Base-by-base conservation (phyloP, 2,888 invertebrate genomes). In the Eilema sororculum region DNA sequence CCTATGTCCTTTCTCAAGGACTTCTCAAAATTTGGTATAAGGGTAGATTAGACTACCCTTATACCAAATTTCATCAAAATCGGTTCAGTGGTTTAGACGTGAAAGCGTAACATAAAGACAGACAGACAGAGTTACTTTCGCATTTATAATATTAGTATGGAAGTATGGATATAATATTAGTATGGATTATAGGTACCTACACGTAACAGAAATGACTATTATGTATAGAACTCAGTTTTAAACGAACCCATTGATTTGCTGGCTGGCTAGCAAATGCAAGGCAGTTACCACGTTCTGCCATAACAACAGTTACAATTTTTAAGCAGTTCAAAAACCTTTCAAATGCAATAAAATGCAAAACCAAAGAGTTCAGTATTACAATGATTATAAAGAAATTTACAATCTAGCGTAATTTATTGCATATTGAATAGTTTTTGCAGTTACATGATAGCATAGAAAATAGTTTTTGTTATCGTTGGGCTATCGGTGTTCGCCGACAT, bases 401-500 rank as follows among this genome's bases (percentile, higher is more conserved):
- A 37, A 41, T 28, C 12, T 37, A 37, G 22, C 22, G 25, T 25
- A 16, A 16, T 57, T 37, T 58, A 58, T 59, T 59, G 59, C 37
- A 25, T 41, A 30, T n/a, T 22, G n/a, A 52, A 28, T 30, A 52
- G 52, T 46, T 52, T 64, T 64, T 52, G 41, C 16, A 22, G n/a
- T 22, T 57, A 10, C 41, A 16, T 52, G 20, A 33, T 56, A 56
- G 25, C 56, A 46, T 30, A 30, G 57, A 30, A 64, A 68, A 68
- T 68, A 64, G 64, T 41, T 68, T 66, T 64, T 64, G 41, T 30
- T 68, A 68, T 64, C 57, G 58, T 41, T 25, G 52, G n/a, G 52
- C 22, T 68, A 62, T 68, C 37, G 30, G n/a, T 64, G 22, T 52
- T 28, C 9, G 16, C 59, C 1, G 25, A 59, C 58, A 68, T 68